phyloP scores from a whole-genome alignment of 2,113 vertebrate species.

The Amia ocellicauda region DNA sequence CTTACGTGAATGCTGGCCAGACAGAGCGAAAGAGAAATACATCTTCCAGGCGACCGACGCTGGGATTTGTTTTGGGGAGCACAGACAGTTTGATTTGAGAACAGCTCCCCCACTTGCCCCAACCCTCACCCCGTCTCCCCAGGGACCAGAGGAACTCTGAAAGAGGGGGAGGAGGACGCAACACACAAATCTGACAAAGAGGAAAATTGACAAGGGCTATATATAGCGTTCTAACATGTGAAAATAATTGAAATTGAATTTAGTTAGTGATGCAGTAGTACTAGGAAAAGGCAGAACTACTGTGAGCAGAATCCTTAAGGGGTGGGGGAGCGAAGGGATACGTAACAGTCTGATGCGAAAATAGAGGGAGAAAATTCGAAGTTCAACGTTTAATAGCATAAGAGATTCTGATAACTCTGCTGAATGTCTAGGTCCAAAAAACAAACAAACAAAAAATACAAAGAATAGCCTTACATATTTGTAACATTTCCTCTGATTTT shows the following conservation, averaged over 20 bases:
- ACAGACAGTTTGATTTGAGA: neutral
- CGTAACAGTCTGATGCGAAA: no score
- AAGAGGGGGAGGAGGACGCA: neutral
- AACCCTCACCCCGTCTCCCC: neutral
- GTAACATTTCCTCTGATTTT: no score
- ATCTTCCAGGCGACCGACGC: neutral
- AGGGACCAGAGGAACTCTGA: neutral
- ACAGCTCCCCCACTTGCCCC: neutral
- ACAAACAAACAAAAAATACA: no score
- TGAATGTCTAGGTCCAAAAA: no score
- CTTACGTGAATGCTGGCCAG: neutral
- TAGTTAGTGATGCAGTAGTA: conserved; percentile 7
- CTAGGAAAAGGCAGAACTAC: conserved; percentile 1
- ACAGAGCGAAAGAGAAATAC: neutral
- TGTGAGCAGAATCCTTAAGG: neutral
- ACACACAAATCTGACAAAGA: conserved; percentile 19
- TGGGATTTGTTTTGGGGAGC: neutral
- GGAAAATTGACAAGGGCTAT: conserved; percentile 20
- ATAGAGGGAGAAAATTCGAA: no score
- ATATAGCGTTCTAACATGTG: conserved; percentile 33
- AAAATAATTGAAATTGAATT: conserved; percentile 34
- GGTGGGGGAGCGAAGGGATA: neutral
- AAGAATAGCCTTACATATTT: no score
- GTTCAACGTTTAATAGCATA: no score
- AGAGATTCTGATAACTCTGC: no score